phyloP scores from a whole-genome alignment of 2,888 invertebrate species.

The Dyspetes luteomarginatus region DNA sequence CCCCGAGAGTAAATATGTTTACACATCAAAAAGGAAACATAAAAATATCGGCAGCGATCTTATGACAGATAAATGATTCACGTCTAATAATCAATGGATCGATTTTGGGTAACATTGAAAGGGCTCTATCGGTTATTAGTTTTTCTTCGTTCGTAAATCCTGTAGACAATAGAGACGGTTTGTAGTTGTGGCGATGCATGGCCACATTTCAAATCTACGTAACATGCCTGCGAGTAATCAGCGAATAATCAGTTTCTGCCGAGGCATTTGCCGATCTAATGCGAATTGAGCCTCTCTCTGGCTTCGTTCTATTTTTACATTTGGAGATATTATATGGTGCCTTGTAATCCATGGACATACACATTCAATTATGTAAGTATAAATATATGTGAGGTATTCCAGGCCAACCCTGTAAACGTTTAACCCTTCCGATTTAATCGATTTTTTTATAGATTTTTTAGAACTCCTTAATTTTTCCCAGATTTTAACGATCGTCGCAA shows the following conservation, averaged over 20 bases:
- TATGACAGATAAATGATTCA: too few species aligned
- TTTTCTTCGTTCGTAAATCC: constrained; percentile 8
- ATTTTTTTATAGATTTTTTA: too few species aligned
- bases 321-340: constrained; percentile 62
- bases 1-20: too few species aligned
- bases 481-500: too few species aligned
- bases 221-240: constrained; percentile 62
- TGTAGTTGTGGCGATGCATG: constrained; percentile 4
- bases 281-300: constrained; percentile 53
- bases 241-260: constrained; percentile 43
- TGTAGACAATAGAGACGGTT: not conserved
- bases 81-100: not conserved
- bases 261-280: constrained; percentile 52
- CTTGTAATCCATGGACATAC: constrained; percentile 34
- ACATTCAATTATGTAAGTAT: constrained; percentile 15
- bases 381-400: too few species aligned
- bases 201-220: constrained; percentile 42
- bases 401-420: too few species aligned
- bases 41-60: too few species aligned
- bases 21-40: too few species aligned
- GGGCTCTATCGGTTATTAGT: not conserved
- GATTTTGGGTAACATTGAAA: not conserved
- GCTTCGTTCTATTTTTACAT: constrained; percentile 64
- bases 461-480: too few species aligned
- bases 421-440: too few species aligned